Base-by-base conservation (phyloP, 2,888 invertebrate genomes). In the Orthosia incerta region DNA sequence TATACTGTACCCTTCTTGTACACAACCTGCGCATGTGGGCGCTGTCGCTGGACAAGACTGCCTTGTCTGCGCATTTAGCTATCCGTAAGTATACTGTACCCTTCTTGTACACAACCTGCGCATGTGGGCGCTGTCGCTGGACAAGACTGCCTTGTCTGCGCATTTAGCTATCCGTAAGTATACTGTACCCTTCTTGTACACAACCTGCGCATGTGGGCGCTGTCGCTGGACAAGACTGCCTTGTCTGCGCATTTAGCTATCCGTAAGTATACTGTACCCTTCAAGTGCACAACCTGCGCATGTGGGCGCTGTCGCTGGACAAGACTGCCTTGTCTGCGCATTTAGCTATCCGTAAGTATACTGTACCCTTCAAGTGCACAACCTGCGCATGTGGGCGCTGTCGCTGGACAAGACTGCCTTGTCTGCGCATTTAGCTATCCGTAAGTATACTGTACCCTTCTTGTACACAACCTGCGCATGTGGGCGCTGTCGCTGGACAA, bases 401-500 rank as follows among this genome's bases (percentile, higher is more conserved):
- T 99, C 99, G 74, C 97, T 99, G 90, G 99, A 99, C 95, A 99
- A 99, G 97, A 98, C 98, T 26, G 99, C 99, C 31, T 96, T 99
- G 79, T 98, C 99, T n/a, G 99, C 99, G 18, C 99, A 99, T 95
- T 96, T 99, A 79, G 99, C 99, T 68, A 98, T 99, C 87, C 97
- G 99, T 99, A 96, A 97, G 98, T 39, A 57, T 3, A 98, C 39
- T 39, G 39, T 39, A 9, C 39, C 7, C 39, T 39, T 39, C 9
- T 9, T 39, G 9, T 39, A 9, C 39, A 39, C 39, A 39, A 39
- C 0, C 0, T 9, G 86, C 97, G 99, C 87, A 98, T 99, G 93
- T 99, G 99, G 99, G 99, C 99, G 26, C 97, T 99, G 31, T 99
- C 99, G 74, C 97, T 99, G 90, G 99, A 99, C 95, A 99, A 99